phyloP scores from a whole-genome alignment of 2,113 vertebrate species.

The Anser cygnoides region DNA sequence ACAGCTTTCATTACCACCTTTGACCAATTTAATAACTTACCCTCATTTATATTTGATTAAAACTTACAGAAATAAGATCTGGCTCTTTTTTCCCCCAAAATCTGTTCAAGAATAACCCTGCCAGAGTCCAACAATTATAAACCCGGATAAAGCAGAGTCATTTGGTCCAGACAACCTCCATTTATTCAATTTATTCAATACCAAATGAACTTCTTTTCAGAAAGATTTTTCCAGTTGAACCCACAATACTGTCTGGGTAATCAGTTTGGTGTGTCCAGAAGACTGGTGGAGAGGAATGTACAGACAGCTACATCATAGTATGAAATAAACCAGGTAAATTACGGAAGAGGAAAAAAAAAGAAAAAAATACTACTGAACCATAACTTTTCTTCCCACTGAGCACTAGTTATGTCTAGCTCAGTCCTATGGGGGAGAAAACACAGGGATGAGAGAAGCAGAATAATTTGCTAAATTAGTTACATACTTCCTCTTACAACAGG shows the following conservation, averaged over 20 bases:
- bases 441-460: constrained; percentile 30
- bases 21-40: neutral
- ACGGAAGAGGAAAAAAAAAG: neutral
- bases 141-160: neutral
- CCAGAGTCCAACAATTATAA: neutral
- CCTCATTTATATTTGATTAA: neutral
- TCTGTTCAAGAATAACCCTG: neutral
- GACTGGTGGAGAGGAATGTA: neutral
- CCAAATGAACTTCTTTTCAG: neutral
- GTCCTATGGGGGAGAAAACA: neutral
- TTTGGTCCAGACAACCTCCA: neutral
- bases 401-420: neutral
- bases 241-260: neutral
- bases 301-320: neutral
- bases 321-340: neutral
- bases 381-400: neutral
- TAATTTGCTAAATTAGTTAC: constrained; percentile 35
- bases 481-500: constrained; percentile 52
- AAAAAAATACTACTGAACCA: neutral
- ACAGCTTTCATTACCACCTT: neutral
- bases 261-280: neutral
- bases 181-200: neutral
- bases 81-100: neutral
- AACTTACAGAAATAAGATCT: neutral
- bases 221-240: neutral